A percentile compares a stretch with the other conserved stretches of the same genome.
These are phyloP conservation scores for Phoebastria nigripes DNA, from an alignment of 2,797 vertebrate species.

Conservation along the genomic window DNA sequence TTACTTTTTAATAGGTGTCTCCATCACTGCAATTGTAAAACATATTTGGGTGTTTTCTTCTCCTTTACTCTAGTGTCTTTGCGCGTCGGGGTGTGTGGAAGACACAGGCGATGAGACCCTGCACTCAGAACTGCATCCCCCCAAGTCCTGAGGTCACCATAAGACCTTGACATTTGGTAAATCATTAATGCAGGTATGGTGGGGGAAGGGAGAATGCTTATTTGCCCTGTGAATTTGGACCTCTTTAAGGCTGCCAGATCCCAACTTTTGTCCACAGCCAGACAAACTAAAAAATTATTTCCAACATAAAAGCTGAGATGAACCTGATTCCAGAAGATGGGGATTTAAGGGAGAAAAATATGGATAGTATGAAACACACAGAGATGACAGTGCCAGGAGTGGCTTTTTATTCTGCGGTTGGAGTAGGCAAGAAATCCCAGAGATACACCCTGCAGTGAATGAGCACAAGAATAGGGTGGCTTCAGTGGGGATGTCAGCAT, in stretches of 20 bases:
- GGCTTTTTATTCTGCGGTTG: neutral
- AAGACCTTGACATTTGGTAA: neutral
- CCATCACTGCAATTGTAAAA: neutral
- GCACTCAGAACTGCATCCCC: neutral
- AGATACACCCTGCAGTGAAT: neutral
- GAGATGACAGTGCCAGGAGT: neutral
- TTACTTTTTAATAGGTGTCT: neutral
- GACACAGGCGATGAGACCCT: neutral
- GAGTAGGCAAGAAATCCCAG: neutral
- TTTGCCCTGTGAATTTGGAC: neutral
- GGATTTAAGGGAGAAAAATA: neutral
- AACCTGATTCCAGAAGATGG: neutral
- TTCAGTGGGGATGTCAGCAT: neutral
- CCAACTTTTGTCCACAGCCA: neutral
- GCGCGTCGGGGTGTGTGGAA: fast-evolving
- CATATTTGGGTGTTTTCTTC: neutral
- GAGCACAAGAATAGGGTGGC: neutral
- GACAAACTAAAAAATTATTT: neutral
- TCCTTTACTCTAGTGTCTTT: neutral
- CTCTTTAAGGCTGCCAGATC: neutral
- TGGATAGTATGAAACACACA: neutral
- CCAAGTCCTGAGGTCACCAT: neutral
- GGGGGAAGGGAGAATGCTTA: neutral
- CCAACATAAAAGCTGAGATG: neutral
- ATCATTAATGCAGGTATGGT: neutral